Evolutionary conservation across 2,797 vertebrate species (phyloP).

Genomic region (Hydrophis major): DNA sequence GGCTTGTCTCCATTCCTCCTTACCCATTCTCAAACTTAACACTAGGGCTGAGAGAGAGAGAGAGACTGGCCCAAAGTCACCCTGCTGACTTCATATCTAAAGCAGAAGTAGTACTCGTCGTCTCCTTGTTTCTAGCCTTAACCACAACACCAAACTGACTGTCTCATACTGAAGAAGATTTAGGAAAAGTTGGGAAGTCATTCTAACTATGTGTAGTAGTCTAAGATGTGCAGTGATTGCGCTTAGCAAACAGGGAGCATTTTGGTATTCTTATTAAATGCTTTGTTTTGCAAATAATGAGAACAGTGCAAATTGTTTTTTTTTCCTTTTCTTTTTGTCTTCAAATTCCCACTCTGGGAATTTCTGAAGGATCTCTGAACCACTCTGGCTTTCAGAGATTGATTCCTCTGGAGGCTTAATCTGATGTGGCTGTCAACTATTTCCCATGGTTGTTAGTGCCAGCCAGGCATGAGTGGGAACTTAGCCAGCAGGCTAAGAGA

Average conservation of each 20-base stretch:
- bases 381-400: slow-evolving; percentile 42
- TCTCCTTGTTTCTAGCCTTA: not conserved
- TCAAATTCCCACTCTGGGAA: slow-evolving; percentile 59
- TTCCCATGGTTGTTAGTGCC: slow-evolving; percentile 37
- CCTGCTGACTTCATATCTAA: not conserved
- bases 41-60: not conserved
- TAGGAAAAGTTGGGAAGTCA: slow-evolving; percentile 43
- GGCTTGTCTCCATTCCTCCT: too few species aligned
- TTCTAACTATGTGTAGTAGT: slow-evolving; percentile 32
- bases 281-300: slow-evolving; percentile 73
- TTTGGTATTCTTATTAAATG: slow-evolving; percentile 57
- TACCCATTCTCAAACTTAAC: too few species aligned
- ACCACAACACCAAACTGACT: not conserved
- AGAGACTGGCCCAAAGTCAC: not conserved
- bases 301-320: slow-evolving; percentile 64
- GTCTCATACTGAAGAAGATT: not conserved
- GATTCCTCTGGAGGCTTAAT: slow-evolving; percentile 54
- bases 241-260: slow-evolving; percentile 45
- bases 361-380: slow-evolving; percentile 54
- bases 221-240: slow-evolving; percentile 34
- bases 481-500: slow-evolving; percentile 41
- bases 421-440: slow-evolving; percentile 57
- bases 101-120: not conserved
- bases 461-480: slow-evolving; percentile 35
- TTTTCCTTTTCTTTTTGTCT: slow-evolving; percentile 53